phyloP scores from a whole-genome alignment of 1,140 invertebrate species.

The Pseudachorutes palmiensis region DNA sequence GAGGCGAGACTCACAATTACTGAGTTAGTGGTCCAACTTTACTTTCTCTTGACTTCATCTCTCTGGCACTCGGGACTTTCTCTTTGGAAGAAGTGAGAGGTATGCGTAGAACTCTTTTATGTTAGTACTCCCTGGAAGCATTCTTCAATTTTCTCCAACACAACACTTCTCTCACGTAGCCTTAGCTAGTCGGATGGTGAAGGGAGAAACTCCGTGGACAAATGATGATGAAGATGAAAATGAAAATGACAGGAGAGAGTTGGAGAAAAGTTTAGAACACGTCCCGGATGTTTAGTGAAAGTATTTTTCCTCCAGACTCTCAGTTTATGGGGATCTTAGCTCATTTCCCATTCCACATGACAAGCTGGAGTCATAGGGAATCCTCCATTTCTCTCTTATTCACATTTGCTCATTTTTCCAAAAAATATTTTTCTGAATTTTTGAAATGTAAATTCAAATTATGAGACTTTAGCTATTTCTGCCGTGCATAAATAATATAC shows the following conservation, averaged over 20 bases:
- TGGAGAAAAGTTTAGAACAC: constrained; percentile 3
- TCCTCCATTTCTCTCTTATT: background rate
- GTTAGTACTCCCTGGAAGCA: background rate
- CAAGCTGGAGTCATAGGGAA: too few relatives aligned
- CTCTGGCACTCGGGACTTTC: too few relatives aligned
- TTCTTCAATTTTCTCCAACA: background rate
- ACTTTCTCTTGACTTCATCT: background rate
- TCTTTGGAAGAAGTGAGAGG: too few relatives aligned
- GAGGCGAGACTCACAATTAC: background rate
- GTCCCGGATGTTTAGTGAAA: constrained; percentile 9
- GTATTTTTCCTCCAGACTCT: background rate
- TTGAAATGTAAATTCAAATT: too few relatives aligned
- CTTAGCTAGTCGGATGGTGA: background rate
- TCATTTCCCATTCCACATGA: too few relatives aligned
- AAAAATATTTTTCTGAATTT: too few relatives aligned
- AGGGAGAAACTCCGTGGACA: background rate
- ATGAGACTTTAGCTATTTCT: too few relatives aligned
- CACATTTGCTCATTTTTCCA: too few relatives aligned
- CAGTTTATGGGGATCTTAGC: too few relatives aligned
- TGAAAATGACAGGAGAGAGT: constrained; percentile 11
- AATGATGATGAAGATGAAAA: constrained; percentile 4
- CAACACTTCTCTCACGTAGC: background rate
- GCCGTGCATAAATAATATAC: too few relatives aligned
- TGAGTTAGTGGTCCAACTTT: background rate
- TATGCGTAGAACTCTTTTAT: too few relatives aligned